A percentile compares a stretch with the other conserved stretches of the same genome.
These are phyloP conservation scores for Drosophila picticornis DNA, from an alignment of 2,888 invertebrate species.

Conservation along the genomic window DNA sequence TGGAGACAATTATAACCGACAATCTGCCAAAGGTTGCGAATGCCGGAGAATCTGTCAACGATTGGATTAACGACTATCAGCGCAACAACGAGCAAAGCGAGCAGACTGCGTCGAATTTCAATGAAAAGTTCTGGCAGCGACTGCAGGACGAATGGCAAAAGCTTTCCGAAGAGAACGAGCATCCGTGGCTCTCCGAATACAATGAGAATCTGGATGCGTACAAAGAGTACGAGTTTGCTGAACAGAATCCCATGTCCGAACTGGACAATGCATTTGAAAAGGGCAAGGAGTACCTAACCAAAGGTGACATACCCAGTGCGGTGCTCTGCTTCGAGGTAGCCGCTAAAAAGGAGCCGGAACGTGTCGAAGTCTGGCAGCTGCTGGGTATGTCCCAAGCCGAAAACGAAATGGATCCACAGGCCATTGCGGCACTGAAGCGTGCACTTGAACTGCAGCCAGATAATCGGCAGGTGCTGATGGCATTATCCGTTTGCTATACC, in stretches of 20 bases:
- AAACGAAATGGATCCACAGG: constrained; percentile 97
- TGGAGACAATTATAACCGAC: constrained; percentile 65
- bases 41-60: constrained; percentile 61
- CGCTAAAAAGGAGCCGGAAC: constrained; percentile 92
- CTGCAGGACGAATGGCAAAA: constrained; percentile 92
- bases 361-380: constrained; percentile 93
- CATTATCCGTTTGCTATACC: constrained; percentile 96
- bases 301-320: constrained; percentile 97
- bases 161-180: constrained; percentile 88
- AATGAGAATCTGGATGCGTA: constrained; percentile 88
- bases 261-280: constrained; percentile 92
- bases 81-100: constrained; percentile 88
- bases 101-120: constrained; percentile 87
- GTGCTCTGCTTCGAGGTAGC: constrained; percentile 98
- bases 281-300: constrained; percentile 92
- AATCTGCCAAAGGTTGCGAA: constrained; percentile 56
- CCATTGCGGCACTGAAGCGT: constrained; percentile 95
- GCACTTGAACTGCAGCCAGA: constrained; percentile 92
- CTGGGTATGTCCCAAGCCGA: constrained; percentile 97
- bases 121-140: constrained; percentile 88
- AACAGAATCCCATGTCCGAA: constrained; percentile 94
- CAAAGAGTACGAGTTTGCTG: constrained; percentile 86
- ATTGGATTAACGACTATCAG: constrained; percentile 86
- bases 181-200: constrained; percentile 91
- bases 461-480: constrained; percentile 94